phyloP scores from a whole-genome alignment of 2,888 invertebrate genomes.

The Stenurella melanura region DNA sequence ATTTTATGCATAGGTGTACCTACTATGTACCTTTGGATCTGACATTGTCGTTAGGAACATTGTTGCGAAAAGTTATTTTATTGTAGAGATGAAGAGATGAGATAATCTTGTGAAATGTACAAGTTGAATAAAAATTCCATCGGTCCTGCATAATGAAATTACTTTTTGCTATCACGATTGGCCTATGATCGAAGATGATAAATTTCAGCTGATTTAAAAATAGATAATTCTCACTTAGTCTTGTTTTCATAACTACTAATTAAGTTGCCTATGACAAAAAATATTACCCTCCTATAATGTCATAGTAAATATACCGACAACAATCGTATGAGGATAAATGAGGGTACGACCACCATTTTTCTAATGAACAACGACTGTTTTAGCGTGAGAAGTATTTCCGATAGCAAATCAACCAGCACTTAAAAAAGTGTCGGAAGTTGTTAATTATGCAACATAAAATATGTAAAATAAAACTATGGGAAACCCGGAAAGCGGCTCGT shows the following conservation, averaged over 20 bases:
- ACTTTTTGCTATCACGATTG: no score
- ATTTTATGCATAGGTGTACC: no score
- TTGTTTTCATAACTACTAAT: background rate
- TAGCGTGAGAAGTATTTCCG: constrained; percentile 52
- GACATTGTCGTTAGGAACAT: no score
- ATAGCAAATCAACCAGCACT: constrained; percentile 54
- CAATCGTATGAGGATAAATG: constrained; percentile 37
- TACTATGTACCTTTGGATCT: no score
- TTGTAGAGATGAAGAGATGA: no score
- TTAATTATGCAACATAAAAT: constrained; percentile 20
- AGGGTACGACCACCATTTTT: constrained; percentile 44
- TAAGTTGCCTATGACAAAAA: background rate
- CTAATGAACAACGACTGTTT: constrained; percentile 43
- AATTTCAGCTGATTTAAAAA: no score
- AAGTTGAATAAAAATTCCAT: no score
- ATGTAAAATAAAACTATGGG: constrained; percentile 31
- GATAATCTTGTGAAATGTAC: no score
- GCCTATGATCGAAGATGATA: no score
- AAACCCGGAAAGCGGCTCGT: constrained; percentile 15
- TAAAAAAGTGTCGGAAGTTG: constrained; percentile 35
- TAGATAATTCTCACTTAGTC: background rate
- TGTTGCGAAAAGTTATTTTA: no score
- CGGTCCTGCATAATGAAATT: no score
- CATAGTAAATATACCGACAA: background rate
- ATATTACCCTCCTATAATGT: background rate